Evolutionary conservation across 2,113 vertebrate species (phyloP).

Genomic region (Trogon melanurus): DNA sequence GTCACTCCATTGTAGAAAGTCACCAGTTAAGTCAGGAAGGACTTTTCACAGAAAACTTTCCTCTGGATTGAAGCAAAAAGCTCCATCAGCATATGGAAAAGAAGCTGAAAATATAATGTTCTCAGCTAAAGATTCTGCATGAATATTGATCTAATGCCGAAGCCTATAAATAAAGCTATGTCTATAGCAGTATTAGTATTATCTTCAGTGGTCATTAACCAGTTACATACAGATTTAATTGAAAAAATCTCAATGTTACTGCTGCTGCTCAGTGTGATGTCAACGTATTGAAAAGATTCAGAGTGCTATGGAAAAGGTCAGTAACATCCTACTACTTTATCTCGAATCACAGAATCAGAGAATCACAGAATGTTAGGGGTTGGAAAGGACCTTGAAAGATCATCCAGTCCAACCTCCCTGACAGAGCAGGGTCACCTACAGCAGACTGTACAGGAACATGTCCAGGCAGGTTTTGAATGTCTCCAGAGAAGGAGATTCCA

Average conservation of each 20-base stretch:
- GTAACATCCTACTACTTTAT: neutral
- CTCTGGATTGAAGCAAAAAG: neutral
- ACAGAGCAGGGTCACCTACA: no score
- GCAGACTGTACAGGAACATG: no score
- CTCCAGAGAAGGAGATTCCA: no score
- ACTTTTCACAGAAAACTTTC: neutral
- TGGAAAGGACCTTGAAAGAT: no score
- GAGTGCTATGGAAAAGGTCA: neutral
- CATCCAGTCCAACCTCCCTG: no score
- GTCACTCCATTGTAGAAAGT: no score
- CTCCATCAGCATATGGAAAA: neutral
- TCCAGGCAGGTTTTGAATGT: no score
- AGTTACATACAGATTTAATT: accelerated
- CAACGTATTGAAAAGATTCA: neutral
- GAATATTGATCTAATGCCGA: neutral
- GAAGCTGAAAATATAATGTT: neutral
- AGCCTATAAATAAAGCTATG: neutral
- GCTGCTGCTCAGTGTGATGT: neutral
- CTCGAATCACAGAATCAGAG: neutral
- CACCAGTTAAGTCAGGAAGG: no score
- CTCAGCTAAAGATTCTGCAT: neutral
- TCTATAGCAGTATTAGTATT: neutral
- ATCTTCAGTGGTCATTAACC: neutral
- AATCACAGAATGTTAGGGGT: no score
- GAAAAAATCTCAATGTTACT: neutral